phyloP scores from a whole-genome alignment of 2,888 invertebrate species.

The Unio delphinus region DNA sequence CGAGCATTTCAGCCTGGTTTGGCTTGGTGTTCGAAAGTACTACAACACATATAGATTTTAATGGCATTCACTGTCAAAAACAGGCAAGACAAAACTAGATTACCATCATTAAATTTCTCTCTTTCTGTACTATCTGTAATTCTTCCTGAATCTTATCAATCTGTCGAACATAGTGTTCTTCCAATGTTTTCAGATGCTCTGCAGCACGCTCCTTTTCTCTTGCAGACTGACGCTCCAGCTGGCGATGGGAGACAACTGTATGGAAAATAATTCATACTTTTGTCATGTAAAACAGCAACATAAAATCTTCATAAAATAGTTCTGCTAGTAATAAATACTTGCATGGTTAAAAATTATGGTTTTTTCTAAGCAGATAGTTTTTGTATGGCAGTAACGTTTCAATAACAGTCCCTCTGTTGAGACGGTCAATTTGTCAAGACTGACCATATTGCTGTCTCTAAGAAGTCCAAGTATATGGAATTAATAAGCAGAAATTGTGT shows the following conservation, averaged over 20 bases:
- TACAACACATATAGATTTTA: too few relatives aligned
- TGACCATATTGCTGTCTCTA: too few relatives aligned
- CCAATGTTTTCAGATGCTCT: conserved; percentile 48
- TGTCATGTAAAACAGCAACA: not conserved
- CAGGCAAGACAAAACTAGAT: not conserved
- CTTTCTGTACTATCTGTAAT: conserved; percentile 51
- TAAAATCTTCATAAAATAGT: not conserved
- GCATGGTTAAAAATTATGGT: too few relatives aligned
- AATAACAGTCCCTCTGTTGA: too few relatives aligned
- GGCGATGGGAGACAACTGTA: conserved; percentile 58
- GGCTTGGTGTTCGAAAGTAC: too few relatives aligned
- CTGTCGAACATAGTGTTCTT: conserved; percentile 53
- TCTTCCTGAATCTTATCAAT: conserved; percentile 44
- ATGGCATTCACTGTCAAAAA: not conserved
- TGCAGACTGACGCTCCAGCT: conserved; percentile 53
- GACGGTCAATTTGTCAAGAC: too few relatives aligned
- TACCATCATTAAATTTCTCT: conserved; percentile 66
- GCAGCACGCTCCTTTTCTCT: conserved; percentile 51
- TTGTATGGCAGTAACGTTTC: too few relatives aligned
- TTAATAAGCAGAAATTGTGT: too few relatives aligned
- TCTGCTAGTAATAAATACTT: too few relatives aligned
- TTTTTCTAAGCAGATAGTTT: too few relatives aligned
- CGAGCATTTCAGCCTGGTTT: too few relatives aligned
- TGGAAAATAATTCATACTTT: conserved; percentile 1
- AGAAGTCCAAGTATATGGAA: too few relatives aligned